Evolutionary conservation across 2,797 vertebrate genomes (phyloP), one percentile per base, ranked within the genome.

Genomic region (Linurgus olivaceus): DNA sequence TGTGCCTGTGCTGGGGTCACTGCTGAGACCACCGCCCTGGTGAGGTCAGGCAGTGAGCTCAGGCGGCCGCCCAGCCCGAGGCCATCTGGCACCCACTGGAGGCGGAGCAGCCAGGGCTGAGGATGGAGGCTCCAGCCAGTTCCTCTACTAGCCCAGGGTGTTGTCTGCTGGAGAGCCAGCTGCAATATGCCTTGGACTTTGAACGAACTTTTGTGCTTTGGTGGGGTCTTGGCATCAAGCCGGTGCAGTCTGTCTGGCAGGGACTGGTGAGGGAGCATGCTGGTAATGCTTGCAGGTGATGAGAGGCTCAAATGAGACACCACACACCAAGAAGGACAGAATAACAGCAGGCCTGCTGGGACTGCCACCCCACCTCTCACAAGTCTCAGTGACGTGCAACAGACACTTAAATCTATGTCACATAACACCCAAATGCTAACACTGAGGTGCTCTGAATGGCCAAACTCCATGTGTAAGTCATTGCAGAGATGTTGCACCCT

Each of bases 1-100:
- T 7, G 42, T 85, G 94, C 70, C 81, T 4, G 0, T 40, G 44
- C 65, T 17, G 59, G 91, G 92, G 91, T 94, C 86, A 85, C 38
- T 28, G 63, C 86, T 86, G 6, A 14, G 75, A 94, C 72, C 93
- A 57, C 96, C 78, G 54, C 95, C 95, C 96, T 4, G 21, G 37
- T 96, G 96, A 97, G 70, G 81, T 97, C 96, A 97, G 84, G 72
- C 80, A 2, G 68, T 96, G 95, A 96, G 75, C 86, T 96, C 96
- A 96, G 70, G 65, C 68, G 11, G 76, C 87, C 47, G 47, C 90
- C 88, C 89, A 95, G 48, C 77, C 85, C 3, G 0, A 83, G 57
- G 73, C 87, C 16, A 26, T 95, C 79, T 96, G 96, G 95, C 95
- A 94, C 57, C 88, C 58, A 71, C 52, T 4, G 35, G 63, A 65